Conservation (phyloP, 2,113 vertebrate genomes). For the Sporophila hypoxantha region DNA sequence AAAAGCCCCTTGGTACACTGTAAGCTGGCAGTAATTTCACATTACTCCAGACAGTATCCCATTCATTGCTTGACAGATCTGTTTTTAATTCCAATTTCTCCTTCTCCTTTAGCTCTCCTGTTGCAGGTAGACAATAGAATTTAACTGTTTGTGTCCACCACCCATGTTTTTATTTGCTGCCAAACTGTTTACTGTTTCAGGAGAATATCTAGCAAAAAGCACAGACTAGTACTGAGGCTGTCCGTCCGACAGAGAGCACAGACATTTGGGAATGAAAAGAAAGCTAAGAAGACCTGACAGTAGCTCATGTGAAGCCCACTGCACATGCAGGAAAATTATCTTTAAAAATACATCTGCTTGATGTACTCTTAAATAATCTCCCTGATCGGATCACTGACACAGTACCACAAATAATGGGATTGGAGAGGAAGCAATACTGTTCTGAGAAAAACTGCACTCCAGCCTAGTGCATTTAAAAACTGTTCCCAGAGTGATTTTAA, state of each 20-base stretch:
- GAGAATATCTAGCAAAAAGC: neutral
- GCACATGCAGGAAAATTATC: fast-evolving
- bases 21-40: conserved; percentile 11
- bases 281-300: neutral
- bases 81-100: conserved; percentile 2
- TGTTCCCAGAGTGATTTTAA: neutral
- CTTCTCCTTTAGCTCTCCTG: conserved; percentile 3
- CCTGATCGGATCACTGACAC: neutral
- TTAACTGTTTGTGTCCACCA: conserved; percentile 22
- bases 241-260: neutral
- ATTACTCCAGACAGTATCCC: neutral
- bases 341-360: neutral
- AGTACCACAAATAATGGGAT: neutral
- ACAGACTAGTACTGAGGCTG: neutral
- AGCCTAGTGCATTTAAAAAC: neutral
- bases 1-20: neutral
- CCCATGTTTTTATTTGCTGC: neutral
- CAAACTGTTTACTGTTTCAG: neutral
- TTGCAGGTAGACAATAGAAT: neutral
- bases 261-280: fast-evolving
- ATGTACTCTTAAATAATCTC: neutral
- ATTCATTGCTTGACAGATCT: neutral
- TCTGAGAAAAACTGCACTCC: neutral
- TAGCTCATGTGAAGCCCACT: neutral
- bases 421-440: neutral